Evolutionary conservation across 2,113 vertebrate species (phyloP).

Genomic region (Sarotherodon lohbergeri): DNA sequence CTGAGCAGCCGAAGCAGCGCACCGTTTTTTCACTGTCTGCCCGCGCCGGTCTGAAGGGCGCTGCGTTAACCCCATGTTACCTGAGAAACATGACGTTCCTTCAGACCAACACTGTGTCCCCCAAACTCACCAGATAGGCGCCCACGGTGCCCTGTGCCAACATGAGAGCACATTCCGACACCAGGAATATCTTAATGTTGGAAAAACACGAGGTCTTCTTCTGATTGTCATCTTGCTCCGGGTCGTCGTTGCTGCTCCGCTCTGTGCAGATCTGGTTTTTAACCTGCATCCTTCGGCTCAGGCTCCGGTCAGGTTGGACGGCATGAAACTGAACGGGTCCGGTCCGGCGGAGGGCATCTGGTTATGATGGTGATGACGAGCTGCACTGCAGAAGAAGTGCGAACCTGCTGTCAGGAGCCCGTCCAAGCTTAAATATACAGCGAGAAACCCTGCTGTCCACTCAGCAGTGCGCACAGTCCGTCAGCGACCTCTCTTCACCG

Average conservation of each 20-base stretch:
- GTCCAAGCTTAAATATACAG: not conserved
- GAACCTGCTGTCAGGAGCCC: slow-evolving; percentile 7
- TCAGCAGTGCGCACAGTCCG: slow-evolving; percentile 50
- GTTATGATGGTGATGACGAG: slow-evolving; percentile 8
- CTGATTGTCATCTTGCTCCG: slow-evolving; percentile 78
- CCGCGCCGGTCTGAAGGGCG: slow-evolving; percentile 35
- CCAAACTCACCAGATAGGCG: slow-evolving; percentile 90
- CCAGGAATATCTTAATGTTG: slow-evolving; percentile 90
- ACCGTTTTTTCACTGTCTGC: not conserved
- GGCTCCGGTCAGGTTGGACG: slow-evolving; percentile 50
- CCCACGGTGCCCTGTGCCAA: slow-evolving; percentile 92
- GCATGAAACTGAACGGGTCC: slow-evolving; percentile 42
- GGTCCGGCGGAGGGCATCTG: slow-evolving; percentile 54
- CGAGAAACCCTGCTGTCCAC: slow-evolving; percentile 40
- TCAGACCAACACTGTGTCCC: not conserved
- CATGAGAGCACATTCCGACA: slow-evolving; percentile 92
- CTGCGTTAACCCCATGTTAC: slow-evolving; percentile 21
- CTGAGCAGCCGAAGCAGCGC: slow-evolving; percentile 2
- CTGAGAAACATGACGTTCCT: not conserved
- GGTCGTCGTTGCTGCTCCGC: slow-evolving; percentile 76
- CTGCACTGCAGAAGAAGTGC: slow-evolving; percentile 34
- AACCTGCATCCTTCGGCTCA: slow-evolving; percentile 77
- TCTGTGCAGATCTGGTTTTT: slow-evolving; percentile 76
- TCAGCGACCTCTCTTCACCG: slow-evolving; percentile 25
- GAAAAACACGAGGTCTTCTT: slow-evolving; percentile 87